These are phyloP conservation scores for Oenanthe oenanthe DNA, from an alignment of 2,113 vertebrate genomes.

Conservation along the genomic window DNA sequence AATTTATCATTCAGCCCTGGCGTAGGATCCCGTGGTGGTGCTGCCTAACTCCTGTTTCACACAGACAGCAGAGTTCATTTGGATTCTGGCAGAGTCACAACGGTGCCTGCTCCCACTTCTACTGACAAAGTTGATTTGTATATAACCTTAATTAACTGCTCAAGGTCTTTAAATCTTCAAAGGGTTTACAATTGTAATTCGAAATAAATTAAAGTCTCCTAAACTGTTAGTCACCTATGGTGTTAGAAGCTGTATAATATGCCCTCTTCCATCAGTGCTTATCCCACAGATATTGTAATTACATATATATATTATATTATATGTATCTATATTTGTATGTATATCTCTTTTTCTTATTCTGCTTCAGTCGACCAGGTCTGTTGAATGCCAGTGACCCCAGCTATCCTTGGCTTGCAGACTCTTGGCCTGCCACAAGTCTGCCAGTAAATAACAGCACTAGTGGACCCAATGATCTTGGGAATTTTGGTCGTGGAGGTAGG, in stretches of 20 bases:
- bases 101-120: slow-evolving; percentile 26
- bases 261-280: not conserved
- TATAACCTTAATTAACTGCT: slow-evolving; percentile 56
- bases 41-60: slow-evolving; percentile 45
- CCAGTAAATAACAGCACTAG: slow-evolving; percentile 92
- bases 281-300: not conserved
- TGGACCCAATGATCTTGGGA: slow-evolving; percentile 91
- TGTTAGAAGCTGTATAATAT: not conserved
- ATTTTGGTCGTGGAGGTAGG: slow-evolving; percentile 93
- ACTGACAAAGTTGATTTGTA: slow-evolving; percentile 59
- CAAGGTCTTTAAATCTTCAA: slow-evolving; percentile 60
- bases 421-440: slow-evolving; percentile 96
- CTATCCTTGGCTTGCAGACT: slow-evolving; percentile 98
- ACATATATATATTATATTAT: not conserved
- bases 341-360: slow-evolving; percentile 37
- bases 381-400: slow-evolving; percentile 90
- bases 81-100: slow-evolving; percentile 55
- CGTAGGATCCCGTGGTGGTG: slow-evolving; percentile 34
- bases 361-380: slow-evolving; percentile 89
- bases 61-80: slow-evolving; percentile 71
- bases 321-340: not conserved
- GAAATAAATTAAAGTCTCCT: slow-evolving; percentile 54
- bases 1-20: slow-evolving; percentile 84
- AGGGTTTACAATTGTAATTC: slow-evolving; percentile 61
- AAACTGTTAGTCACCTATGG: not conserved